A percentile compares a stretch with the other conserved stretches of the same genome.
phyloP scores from a whole-genome alignment of 2,888 invertebrate species.

The Ellobium chinense region DNA sequence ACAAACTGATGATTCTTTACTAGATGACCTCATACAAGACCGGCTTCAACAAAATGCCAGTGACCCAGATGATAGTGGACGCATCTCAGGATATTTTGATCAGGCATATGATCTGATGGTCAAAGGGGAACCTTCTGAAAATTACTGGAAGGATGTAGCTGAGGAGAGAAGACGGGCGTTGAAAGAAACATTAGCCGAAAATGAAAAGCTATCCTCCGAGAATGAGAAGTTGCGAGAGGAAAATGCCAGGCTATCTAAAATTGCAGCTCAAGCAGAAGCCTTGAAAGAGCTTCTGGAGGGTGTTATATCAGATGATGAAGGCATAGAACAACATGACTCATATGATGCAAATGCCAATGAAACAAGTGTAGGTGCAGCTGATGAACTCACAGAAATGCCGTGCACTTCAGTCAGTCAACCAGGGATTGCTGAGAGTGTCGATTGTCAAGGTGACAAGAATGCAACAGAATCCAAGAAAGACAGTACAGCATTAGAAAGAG shows the following conservation, averaged over 20 bases:
- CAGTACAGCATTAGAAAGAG: too few relatives aligned
- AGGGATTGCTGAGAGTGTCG: too few relatives aligned
- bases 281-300: conserved; percentile 4
- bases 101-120: conserved; percentile 32
- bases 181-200: conserved; percentile 22
- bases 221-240: conserved; percentile 3
- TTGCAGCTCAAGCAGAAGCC: conserved; percentile 24
- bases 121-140: conserved; percentile 30
- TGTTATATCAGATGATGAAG: conserved; percentile 19
- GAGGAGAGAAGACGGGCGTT: conserved; percentile 34
- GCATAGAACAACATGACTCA: too few relatives aligned
- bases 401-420: too few relatives aligned
- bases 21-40: conserved; percentile 4
- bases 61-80: conserved; percentile 20
- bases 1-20: conserved; percentile 29
- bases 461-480: too few relatives aligned
- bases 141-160: conserved; percentile 39
- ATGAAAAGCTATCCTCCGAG: conserved; percentile 28
- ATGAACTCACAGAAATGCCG: too few relatives aligned
- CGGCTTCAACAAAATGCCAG: background rate
- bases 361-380: too few relatives aligned
- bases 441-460: too few relatives aligned
- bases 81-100: conserved; percentile 31
- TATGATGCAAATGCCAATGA: too few relatives aligned
- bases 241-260: background rate